Conservation (phyloP, 2,888 invertebrate genomes). For the Desoria tigrina region DNA sequence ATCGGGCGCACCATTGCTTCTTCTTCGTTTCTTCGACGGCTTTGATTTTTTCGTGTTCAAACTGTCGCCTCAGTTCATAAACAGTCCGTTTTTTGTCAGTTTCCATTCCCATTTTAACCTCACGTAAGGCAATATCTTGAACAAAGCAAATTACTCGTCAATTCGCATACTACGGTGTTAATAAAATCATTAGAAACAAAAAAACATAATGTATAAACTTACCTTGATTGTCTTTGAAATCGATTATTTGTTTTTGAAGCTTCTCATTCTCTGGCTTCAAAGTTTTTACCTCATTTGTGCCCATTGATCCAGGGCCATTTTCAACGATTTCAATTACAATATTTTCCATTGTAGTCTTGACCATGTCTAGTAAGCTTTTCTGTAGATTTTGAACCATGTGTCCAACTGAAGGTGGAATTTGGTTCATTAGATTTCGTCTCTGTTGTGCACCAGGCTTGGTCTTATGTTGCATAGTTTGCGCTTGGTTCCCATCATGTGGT, state of each 20-base stretch:
- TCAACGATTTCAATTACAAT: slow-evolving; percentile 50
- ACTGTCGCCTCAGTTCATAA: slow-evolving; percentile 67
- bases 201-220: too few species aligned
- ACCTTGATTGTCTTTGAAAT: slow-evolving; percentile 73
- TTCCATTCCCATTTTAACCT: slow-evolving; percentile 70
- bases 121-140: slow-evolving; percentile 59
- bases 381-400: slow-evolving; percentile 46
- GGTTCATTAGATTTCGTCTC: slow-evolving; percentile 39
- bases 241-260: slow-evolving; percentile 69
- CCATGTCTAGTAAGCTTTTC: slow-evolving; percentile 47
- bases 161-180: too few species aligned
- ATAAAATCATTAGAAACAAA: too few species aligned
- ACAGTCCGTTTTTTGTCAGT: slow-evolving; percentile 69
- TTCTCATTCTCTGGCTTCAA: slow-evolving; percentile 67
- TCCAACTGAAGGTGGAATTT: slow-evolving; percentile 43
- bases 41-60: slow-evolving; percentile 70
- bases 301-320: slow-evolving; percentile 29
- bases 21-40: slow-evolving; percentile 77
- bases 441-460: slow-evolving; percentile 8
- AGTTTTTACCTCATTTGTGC: slow-evolving; percentile 36
- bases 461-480: too few species aligned
- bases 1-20: slow-evolving; percentile 90
- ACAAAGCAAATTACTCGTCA: too few species aligned
- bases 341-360: slow-evolving; percentile 47
- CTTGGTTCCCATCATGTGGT: slow-evolving; percentile 28